These are phyloP conservation scores for Xenopus tropicalis DNA, from an alignment of 2,113 vertebrate genomes.

Conservation along the genomic window UCB_Xtro_10.0 CM004451.2:77688501-77689000, in stretches of 20 bases:
- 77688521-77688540: not conserved
- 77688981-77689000: conserved; percentile 99
- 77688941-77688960: conserved; percentile 99
- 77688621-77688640: conserved; percentile 58
- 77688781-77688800: conserved; percentile 86
- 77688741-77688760: conserved; percentile 92
- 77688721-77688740: conserved; percentile 98
- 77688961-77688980: conserved; percentile 99
- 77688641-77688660: conserved; percentile 53
- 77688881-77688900: conserved; percentile 99
- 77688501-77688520: not conserved
- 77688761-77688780: conserved; percentile 98
- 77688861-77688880: conserved; percentile 94
- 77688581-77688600: conserved; percentile 61
- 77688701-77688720: conserved; percentile 99
- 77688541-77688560: conserved; percentile 3
- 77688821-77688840: conserved; percentile 99
- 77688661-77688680: conserved; percentile 71
- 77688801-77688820: conserved; percentile 94
- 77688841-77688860: conserved; percentile 99
- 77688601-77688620: conserved; percentile 60
- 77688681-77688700: conserved; percentile 95
- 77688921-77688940: conserved; percentile 99
- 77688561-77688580: conserved; percentile 65
- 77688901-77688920: conserved; percentile 97